Evolutionary conservation across 2,113 vertebrate species (phyloP).

Genomic region (Rallus limicola): DNA sequence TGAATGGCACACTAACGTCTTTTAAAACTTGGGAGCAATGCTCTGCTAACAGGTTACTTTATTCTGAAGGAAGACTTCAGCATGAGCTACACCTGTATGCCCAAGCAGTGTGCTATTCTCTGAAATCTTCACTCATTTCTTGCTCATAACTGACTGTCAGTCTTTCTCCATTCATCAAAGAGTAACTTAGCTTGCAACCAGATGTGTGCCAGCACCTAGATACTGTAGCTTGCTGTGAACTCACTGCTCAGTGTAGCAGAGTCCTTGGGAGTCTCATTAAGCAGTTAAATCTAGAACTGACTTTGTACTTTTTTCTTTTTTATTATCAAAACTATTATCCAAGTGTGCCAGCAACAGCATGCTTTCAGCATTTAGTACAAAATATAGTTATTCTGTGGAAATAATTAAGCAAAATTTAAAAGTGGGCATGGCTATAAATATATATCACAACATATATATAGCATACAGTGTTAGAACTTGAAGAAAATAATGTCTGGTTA

Average conservation of each 20-base stretch:
- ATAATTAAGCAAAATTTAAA: background rate
- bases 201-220: fast-evolving
- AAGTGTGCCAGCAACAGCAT: background rate
- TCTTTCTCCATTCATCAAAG: too few relatives aligned
- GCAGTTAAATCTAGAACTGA: background rate
- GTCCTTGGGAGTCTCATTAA: background rate
- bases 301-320: fast-evolving
- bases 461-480: background rate
- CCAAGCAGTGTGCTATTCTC: background rate
- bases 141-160: background rate
- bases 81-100: background rate
- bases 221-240: too few relatives aligned
- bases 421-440: fast-evolving
- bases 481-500: background rate
- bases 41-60: background rate
- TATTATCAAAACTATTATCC: background rate
- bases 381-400: background rate
- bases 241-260: fast-evolving
- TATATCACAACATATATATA: fast-evolving
- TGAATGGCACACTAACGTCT: fast-evolving
- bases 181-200: background rate
- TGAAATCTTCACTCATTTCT: background rate
- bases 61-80: fast-evolving
- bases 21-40: background rate
- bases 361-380: background rate